These are phyloP conservation scores for Campylomormyrus tamandua DNA, from an alignment of 2,113 vertebrate genomes.

Conservation along the genomic window DNA sequence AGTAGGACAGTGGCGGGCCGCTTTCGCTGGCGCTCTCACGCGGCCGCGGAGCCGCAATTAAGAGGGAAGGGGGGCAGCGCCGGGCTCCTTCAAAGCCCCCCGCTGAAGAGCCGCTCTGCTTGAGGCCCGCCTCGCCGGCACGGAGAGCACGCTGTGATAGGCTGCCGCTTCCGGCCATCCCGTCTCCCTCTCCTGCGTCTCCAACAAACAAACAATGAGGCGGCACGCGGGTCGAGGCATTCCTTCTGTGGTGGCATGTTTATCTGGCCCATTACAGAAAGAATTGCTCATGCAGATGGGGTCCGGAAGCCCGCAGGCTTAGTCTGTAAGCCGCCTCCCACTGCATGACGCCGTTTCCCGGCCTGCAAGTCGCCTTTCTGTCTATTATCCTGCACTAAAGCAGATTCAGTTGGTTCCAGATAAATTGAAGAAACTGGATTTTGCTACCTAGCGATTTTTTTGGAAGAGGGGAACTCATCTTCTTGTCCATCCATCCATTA, in stretches of 20 bases:
- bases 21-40: background rate
- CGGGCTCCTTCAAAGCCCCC: background rate
- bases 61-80: background rate
- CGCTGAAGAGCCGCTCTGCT: background rate
- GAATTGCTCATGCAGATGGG: background rate
- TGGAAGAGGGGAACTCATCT: background rate
- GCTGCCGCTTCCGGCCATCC: background rate
- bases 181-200: background rate
- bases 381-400: slow-evolving; percentile 12
- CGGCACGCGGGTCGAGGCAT: background rate
- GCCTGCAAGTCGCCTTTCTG: slow-evolving; percentile 10
- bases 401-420: background rate
- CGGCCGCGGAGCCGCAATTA: background rate
- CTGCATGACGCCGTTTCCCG: background rate
- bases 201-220: background rate
- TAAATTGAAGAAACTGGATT: slow-evolving; percentile 6
- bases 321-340: background rate
- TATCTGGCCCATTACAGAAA: slow-evolving; percentile 14
- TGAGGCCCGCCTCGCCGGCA: background rate
- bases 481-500: background rate
- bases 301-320: background rate
- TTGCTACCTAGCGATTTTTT: background rate
- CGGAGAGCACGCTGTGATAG: background rate
- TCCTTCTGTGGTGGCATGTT: background rate
- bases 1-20: background rate